These are phyloP conservation scores for Herpailurus yagouaroundi DNA, from an alignment of 2,113 vertebrate species.

Conservation along the genomic window DNA sequence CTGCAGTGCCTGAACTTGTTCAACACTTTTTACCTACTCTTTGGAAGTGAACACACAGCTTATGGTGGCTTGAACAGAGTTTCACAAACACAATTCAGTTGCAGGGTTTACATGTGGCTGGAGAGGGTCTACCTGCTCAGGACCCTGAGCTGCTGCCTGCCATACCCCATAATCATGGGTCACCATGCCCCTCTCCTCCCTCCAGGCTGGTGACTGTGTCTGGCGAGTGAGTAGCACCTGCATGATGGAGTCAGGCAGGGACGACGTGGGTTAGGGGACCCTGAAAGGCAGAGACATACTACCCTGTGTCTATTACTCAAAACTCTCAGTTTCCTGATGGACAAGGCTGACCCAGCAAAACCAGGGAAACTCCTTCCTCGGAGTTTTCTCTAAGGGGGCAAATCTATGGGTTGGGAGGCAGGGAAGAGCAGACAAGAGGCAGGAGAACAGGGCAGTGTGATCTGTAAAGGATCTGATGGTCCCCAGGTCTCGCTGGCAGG, in stretches of 20 bases:
- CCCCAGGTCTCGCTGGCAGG: neutral
- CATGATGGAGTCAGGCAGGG: neutral
- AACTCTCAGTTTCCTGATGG: neutral
- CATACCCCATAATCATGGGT: fast-evolving
- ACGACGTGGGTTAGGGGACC: too few species aligned
- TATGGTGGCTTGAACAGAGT: neutral
- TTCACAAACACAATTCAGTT: neutral
- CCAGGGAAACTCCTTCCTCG: neutral
- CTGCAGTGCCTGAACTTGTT: neutral
- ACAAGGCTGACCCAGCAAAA: neutral
- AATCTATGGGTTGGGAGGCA: neutral
- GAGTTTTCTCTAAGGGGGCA: neutral
- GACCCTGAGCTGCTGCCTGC: neutral
- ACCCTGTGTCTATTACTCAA: neutral
- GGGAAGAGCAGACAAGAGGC: fast-evolving
- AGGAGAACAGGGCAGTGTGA: neutral
- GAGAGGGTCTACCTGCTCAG: neutral
- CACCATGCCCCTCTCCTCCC: neutral
- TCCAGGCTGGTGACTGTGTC: neutral
- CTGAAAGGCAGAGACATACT: too few species aligned
- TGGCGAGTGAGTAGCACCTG: neutral
- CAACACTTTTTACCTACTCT: neutral
- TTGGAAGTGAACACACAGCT: neutral
- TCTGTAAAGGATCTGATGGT: neutral
- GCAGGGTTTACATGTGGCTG: neutral